A percentile compares a stretch with the other conserved stretches of the same genome.
These are phyloP conservation scores for Drosophila nannoptera DNA, from an alignment of 1,140 invertebrate genomes.

Conservation along the genomic window DNA sequence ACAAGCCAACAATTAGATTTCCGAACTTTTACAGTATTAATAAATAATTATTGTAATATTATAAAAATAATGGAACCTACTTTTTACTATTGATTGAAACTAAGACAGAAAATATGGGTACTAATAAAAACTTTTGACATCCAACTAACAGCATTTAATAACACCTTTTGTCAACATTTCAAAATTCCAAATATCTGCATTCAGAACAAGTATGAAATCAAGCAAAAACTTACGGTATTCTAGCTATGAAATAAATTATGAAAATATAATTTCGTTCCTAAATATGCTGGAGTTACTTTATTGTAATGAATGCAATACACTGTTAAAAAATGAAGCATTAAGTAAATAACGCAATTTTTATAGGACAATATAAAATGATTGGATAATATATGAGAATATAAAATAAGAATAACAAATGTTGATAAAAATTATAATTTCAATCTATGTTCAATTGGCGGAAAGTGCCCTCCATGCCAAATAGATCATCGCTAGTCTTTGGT, in stretches of 20 bases:
- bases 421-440: conserved; percentile 71
- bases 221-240: no score
- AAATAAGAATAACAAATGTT: conserved; percentile 28
- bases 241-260: no score
- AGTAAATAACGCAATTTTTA: conserved; percentile 56
- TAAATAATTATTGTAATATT: no score
- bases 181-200: no score
- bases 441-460: conserved; percentile 89
- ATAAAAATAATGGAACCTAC: no score
- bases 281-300: conserved; percentile 58
- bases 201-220: no score
- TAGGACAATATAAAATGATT: conserved; percentile 48
- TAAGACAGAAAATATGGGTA: no score
- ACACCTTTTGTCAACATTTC: no score
- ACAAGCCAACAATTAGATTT: not conserved
- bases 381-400: conserved; percentile 46
- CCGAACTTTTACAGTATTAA: not conserved
- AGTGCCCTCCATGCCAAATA: conserved; percentile 90
- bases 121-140: no score
- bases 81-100: no score
- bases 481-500: conserved; percentile 88
- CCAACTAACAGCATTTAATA: no score
- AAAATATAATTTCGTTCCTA: conserved; percentile 48
- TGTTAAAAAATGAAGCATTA: conserved; percentile 63
- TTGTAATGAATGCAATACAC: conserved; percentile 59